Evolutionary conservation across 1,140 invertebrate species (phyloP).

Genomic region (Formica exsecta): DNA sequence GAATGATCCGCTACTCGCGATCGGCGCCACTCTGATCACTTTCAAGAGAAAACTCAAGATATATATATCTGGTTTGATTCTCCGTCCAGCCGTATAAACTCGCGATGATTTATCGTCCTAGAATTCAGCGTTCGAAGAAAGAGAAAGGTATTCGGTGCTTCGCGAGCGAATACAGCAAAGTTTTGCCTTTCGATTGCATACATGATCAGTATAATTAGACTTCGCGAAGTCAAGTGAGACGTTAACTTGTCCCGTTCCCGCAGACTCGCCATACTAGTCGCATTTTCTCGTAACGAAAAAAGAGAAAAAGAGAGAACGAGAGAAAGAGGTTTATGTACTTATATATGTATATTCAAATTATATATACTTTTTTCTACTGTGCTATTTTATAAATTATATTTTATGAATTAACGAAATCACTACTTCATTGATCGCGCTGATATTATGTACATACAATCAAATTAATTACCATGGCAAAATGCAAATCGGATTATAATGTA

Average conservation of each 20-base stretch:
- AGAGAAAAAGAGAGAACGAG: neutral
- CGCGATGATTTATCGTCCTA: slow-evolving; percentile 76
- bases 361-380: neutral
- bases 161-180: slow-evolving; percentile 15
- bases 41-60: slow-evolving; percentile 63
- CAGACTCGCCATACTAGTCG: slow-evolving; percentile 22
- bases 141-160: slow-evolving; percentile 40
- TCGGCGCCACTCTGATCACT: slow-evolving; percentile 36
- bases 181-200: slow-evolving; percentile 38
- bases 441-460: neutral
- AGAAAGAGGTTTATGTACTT: no score
- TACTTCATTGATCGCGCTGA: neutral
- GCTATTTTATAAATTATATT: neutral
- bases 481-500: neutral
- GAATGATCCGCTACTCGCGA: slow-evolving; percentile 26
- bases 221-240: slow-evolving; percentile 62
- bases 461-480: neutral
- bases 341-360: neutral
- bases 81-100: slow-evolving; percentile 50
- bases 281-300: slow-evolving; percentile 31
- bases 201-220: slow-evolving; percentile 73
- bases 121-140: slow-evolving; percentile 53
- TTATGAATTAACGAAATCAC: slow-evolving; percentile 26
- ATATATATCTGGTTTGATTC: slow-evolving; percentile 71
- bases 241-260: slow-evolving; percentile 67